A percentile compares a stretch with the other conserved stretches of the same genome.
phyloP scores from a whole-genome alignment of 92 coral and sea anemone genomes.

The Pocillopora grandis region DNA sequence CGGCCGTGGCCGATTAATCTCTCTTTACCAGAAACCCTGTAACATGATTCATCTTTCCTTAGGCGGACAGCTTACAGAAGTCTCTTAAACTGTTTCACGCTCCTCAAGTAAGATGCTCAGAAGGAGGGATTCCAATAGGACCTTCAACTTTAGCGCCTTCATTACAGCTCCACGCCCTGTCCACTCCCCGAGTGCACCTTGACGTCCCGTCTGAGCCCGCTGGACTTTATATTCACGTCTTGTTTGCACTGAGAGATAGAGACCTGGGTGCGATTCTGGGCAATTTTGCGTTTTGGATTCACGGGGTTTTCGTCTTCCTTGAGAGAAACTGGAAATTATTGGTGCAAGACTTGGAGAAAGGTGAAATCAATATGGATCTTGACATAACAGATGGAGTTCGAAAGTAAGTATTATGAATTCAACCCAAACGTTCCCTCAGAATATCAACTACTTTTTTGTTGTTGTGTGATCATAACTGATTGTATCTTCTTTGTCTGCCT shows the following conservation, averaged over 20 bases:
- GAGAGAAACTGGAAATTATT: slow-evolving; percentile 53
- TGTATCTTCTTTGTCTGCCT: not conserved
- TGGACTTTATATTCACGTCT: slow-evolving; percentile 48
- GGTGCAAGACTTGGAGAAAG: slow-evolving; percentile 40
- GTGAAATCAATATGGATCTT: slow-evolving; percentile 41
- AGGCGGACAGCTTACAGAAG: slow-evolving; percentile 52
- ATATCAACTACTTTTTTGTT: too few relatives aligned
- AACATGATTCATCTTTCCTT: not conserved
- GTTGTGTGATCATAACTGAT: too few relatives aligned
- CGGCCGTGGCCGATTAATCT: not conserved
- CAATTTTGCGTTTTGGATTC: slow-evolving; percentile 53
- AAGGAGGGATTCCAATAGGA: slow-evolving; percentile 56
- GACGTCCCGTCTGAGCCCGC: slow-evolving; percentile 48
- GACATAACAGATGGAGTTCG: slow-evolving; percentile 40
- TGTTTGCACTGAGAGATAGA: slow-evolving; percentile 53
- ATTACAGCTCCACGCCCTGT: slow-evolving; percentile 44
- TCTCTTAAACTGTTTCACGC: slow-evolving; percentile 57
- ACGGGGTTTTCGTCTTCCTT: slow-evolving; percentile 56
- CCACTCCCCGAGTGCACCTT: slow-evolving; percentile 49
- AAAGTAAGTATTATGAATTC: slow-evolving; percentile 21
- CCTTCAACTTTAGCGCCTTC: slow-evolving; percentile 55
- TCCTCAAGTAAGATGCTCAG: slow-evolving; percentile 44
- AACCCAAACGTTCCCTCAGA: too few relatives aligned
- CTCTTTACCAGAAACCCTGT: not conserved
- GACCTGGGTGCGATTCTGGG: slow-evolving; percentile 42